These are phyloP conservation scores for Centruroides vittatus DNA, from an alignment of 1,140 invertebrate genomes.

Conservation along the genomic window DNA sequence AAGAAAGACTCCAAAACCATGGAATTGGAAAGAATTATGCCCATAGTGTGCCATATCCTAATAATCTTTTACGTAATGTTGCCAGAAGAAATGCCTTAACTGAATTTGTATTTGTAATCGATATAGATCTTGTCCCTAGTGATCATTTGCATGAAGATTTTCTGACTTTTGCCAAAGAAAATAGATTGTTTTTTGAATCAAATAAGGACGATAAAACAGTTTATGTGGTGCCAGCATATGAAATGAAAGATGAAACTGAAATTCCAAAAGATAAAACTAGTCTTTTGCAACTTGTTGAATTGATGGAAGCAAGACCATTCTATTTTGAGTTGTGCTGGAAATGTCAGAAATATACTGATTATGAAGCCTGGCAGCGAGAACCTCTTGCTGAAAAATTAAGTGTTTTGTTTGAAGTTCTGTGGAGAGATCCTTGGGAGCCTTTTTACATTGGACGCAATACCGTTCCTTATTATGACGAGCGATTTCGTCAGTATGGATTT, in stretches of 20 bases:
- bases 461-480: conserved; percentile 43
- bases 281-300: conserved; percentile 31
- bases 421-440: conserved; percentile 44
- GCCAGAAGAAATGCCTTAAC: conserved; percentile 33
- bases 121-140: conserved; percentile 43
- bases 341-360: conserved; percentile 43
- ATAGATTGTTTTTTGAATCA: conserved; percentile 17
- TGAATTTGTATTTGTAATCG: conserved; percentile 38
- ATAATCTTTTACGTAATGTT: conserved; percentile 43
- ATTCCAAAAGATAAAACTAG: conserved; percentile 32
- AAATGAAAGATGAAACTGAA: conserved; percentile 24
- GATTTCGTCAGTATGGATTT: conserved; percentile 47
- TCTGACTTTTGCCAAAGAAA: conserved; percentile 24
- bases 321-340: conserved; percentile 42
- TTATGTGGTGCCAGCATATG: conserved; percentile 45
- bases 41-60: conserved; percentile 33
- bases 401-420: conserved; percentile 33
- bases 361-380: conserved; percentile 38
- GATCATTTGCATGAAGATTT: conserved; percentile 31
- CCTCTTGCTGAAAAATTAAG: conserved; percentile 17
- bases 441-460: conserved; percentile 40
- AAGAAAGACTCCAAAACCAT: conserved; percentile 8
- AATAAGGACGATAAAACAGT: conserved; percentile 30
- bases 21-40: conserved; percentile 26
- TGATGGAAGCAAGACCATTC: conserved; percentile 35